These are phyloP conservation scores for Chromoteleia sp. DNA, from an alignment of 2,888 invertebrate genomes.

Conservation along the genomic window DNA sequence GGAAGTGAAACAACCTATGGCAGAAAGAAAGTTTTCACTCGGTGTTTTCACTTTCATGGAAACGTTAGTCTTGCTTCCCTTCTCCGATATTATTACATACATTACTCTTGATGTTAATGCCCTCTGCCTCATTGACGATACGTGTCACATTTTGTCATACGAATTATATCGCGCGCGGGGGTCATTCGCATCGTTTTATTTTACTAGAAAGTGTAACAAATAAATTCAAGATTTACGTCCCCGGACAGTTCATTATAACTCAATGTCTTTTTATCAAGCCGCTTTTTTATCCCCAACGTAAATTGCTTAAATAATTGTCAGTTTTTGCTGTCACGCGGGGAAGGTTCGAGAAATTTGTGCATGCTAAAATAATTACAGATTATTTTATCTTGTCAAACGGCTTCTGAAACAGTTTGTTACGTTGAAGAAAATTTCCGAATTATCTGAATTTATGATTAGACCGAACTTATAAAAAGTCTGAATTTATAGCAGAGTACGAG, in stretches of 20 bases:
- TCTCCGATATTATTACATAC: constrained; percentile 75
- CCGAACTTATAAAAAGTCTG: no score
- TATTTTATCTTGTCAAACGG: no score
- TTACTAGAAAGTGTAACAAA: constrained; percentile 60
- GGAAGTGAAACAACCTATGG: constrained; percentile 83
- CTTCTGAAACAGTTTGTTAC: no score
- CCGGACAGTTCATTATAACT: background rate
- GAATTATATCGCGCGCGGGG: constrained; percentile 40
- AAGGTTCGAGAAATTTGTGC: no score
- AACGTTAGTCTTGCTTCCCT: constrained; percentile 76
- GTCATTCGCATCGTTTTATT: constrained; percentile 57
- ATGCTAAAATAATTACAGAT: no score
- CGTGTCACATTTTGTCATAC: constrained; percentile 62
- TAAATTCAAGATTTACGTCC: constrained; percentile 22
- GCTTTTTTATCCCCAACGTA: background rate
- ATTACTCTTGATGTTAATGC: constrained; percentile 76
- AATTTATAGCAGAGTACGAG: no score
- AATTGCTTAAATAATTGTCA: constrained; percentile 3
- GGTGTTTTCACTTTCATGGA: constrained; percentile 84
- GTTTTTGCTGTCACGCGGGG: no score
- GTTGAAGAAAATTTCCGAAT: no score
- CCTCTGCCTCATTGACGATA: constrained; percentile 72
- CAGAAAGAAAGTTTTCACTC: constrained; percentile 84
- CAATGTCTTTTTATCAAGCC: constrained; percentile 1
- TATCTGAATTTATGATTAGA: no score